Evolutionary conservation across 2,797 vertebrate genomes (phyloP).

Genomic region (Melanotaenia trifasciata): DNA sequence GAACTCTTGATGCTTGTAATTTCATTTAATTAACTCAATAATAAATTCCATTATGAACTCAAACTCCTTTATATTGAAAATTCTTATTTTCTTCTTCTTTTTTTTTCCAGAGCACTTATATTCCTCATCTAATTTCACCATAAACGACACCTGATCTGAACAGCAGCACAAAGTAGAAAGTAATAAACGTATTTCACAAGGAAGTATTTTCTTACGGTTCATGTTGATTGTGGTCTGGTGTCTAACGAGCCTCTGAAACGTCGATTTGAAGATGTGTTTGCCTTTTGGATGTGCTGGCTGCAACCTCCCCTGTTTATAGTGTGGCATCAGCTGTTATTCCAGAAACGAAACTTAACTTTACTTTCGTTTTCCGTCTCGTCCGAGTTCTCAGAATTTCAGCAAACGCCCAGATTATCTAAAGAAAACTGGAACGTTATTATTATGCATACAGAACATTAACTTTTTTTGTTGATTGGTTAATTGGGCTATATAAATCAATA

Average conservation of each 20-base stretch:
- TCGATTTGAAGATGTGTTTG: background rate
- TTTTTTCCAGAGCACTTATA: too few species aligned
- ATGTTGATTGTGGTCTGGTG: constrained; percentile 23
- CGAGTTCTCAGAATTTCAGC: background rate
- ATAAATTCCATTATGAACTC: too few species aligned
- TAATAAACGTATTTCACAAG: background rate
- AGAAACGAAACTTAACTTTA: constrained; percentile 64
- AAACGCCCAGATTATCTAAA: too few species aligned
- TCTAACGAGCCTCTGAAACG: background rate
- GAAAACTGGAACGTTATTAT: too few species aligned
- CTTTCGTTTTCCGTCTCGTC: constrained; percentile 47
- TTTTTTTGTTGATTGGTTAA: too few species aligned
- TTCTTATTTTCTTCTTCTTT: too few species aligned
- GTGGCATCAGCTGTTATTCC: background rate
- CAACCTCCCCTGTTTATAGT: background rate
- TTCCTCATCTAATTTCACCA: background rate
- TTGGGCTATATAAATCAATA: too few species aligned
- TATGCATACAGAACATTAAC: too few species aligned
- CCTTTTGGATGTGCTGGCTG: background rate
- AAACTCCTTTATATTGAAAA: too few species aligned
- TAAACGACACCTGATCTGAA: background rate
- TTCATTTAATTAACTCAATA: background rate
- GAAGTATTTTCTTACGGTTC: constrained; percentile 36
- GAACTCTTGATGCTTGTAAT: background rate
- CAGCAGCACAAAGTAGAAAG: background rate